Conservation (phyloP, 2,888 invertebrate genomes). For the Volucella inflata region DNA sequence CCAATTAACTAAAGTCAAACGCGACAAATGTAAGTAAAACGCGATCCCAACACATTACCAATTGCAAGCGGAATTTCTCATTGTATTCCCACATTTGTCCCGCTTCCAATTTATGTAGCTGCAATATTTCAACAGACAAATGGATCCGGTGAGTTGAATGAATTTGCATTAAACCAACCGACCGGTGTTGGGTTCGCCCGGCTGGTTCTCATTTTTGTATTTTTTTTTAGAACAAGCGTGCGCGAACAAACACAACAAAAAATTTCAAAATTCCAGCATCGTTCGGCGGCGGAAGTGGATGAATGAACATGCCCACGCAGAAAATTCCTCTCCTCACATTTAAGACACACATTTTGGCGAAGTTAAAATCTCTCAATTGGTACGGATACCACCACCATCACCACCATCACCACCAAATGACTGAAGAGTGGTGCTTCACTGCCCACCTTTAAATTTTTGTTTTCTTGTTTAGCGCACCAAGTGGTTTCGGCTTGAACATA, state of each 20-base stretch:
- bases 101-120: background rate
- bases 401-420: background rate
- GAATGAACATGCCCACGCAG: conserved; percentile 64
- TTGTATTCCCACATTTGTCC: conserved; percentile 22
- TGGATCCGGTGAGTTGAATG: conserved; percentile 43
- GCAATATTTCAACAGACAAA: conserved; percentile 24
- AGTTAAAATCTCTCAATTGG: conserved; percentile 23
- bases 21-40: conserved; percentile 26
- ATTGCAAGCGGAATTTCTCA: background rate
- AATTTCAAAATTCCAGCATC: conserved; percentile 26
- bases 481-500: conserved; percentile 39
- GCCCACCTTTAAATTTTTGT: conserved; percentile 18
- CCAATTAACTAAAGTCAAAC: conserved; percentile 16
- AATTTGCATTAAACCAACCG: conserved; percentile 27
- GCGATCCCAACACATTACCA: conserved; percentile 21
- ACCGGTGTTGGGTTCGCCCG: conserved; percentile 1
- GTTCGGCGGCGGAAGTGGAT: conserved; percentile 54
- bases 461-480: conserved; percentile 6
- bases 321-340: conserved; percentile 43
- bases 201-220: background rate
- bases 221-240: background rate
- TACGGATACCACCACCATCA: background rate
- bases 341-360: conserved; percentile 15
- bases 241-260: conserved; percentile 18
- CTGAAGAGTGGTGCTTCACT: conserved; percentile 19